Base-by-base conservation (phyloP, 2,888 invertebrate genomes). In the Melikaiella ostensackeni region DNA sequence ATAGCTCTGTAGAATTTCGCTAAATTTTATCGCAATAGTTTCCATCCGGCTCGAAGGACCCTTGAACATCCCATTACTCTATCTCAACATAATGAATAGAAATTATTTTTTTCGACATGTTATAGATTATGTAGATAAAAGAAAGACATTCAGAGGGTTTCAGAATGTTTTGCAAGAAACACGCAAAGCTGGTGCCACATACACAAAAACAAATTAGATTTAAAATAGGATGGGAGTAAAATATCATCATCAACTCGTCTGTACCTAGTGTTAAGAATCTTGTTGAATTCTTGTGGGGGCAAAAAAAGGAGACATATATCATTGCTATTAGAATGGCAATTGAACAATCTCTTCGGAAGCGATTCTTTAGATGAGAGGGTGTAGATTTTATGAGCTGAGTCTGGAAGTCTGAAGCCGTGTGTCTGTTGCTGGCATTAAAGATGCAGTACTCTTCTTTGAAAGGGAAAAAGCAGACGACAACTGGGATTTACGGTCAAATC, bases 401-500 rank as follows among this genome's bases (percentile, higher is more conserved):
- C 46, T 27, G 19, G 9, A 19, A 11, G 19, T n/a, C 70, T 50
- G 5, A 19, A 30, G 9, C 42, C 16, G 24, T 24, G 24, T 66
- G 21, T 66, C 42, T 46, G 50, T 21, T 27, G 7, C 27, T 42
- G 9, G 27, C 63, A 63, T 63, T 63, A 70, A 70, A n/a, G 50
- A 70, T 50, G 50, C 30, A 70, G 50, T 50, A 70, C 46, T 30
- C 33, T 50, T 11, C 30, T n/a, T n/a, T 55, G 70, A 50, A 70
- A 30, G 70, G 55, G 70, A 70, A 70, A 70, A 70, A 50, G 70
- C n/a, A 33, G 70, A 50, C 50, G 70, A 70, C 70, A 55, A 70
- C 50, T 70, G 50, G n/a, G 50, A 70, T 70, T 70, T 70, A 70
- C 70, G 70, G 70, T 50, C 46, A 70, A 55, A 70, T 70, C 46